Base-by-base conservation (phyloP, 2,797 vertebrate species). In the Poeciliopsis gracilis region DNA sequence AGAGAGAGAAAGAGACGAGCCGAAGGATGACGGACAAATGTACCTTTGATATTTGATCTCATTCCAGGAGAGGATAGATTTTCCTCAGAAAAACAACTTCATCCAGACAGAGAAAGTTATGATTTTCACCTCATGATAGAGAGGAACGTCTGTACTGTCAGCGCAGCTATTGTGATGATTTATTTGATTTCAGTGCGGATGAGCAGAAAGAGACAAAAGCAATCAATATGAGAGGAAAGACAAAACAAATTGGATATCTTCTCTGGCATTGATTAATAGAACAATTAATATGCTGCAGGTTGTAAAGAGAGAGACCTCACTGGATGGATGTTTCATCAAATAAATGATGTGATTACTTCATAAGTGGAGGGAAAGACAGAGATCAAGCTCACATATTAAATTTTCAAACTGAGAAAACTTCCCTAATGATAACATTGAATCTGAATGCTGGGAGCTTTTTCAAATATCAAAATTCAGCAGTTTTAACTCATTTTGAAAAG, bases 11-110 rank as follows among this genome's bases (percentile, higher is more conserved):
- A 78, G 66, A 83, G 66, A 71, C 4, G 77, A 78, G 63, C 33
- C 49, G 72, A 55, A 82, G 53, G 77, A 85, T 78, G 81, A 91
- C 66, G 81, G 88, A 86, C 87, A 85, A 81, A 78, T 79, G 30
- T 59, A 55, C 72, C n/a, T 86, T 55, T 71, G 79, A 88, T 88
- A 59, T 76, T 82, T 81, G 20, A 61, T 66, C 57, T 70, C 3
- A 9, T 28, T 83, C 70, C 70, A 41, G n/a, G 49, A 61, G 72
- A 43, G 30, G 53, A 76, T 72, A 53, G 38, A 46, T 82, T 77
- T 71, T 53, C 49, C 77, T 49, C 59, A 77, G 23, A 51, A 82
- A 84, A 85, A 80, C 51, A 72, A 77, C 76, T 80, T 79, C 23
- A 72, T 79, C 18, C 13, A 75, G 41, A 76, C n/a, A 75, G 63